Evolutionary conservation across 2,888 invertebrate genomes (phyloP).

Genomic region (Anodontia alba): DNA sequence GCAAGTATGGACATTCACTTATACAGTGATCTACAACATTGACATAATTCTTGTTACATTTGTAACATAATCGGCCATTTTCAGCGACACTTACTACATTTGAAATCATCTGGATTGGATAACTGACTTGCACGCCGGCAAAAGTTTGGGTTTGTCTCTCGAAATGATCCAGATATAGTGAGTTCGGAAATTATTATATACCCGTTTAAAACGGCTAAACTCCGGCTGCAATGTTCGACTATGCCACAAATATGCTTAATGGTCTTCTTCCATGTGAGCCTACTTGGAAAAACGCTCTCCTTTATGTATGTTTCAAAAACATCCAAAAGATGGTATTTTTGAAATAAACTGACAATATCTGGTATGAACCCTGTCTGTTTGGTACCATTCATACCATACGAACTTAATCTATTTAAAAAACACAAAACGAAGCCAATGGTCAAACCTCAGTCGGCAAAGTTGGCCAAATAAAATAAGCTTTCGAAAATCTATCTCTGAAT

Average conservation of each 20-base stretch:
- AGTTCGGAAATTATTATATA: not conserved
- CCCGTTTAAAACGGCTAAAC: not conserved
- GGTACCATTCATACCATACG: not conserved
- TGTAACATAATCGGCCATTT: not conserved
- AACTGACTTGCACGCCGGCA: not conserved
- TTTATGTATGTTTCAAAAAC: not conserved
- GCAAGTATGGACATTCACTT: no score
- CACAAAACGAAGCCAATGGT: not conserved
- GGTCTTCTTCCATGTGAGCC: not conserved
- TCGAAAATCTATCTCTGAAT: no score
- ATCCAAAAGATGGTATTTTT: not conserved
- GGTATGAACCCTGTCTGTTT: conserved; percentile 8
- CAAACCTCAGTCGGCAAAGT: no score
- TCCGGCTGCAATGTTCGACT: not conserved
- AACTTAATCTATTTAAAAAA: conserved; percentile 11
- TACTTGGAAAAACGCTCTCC: not conserved
- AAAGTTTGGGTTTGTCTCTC: not conserved
- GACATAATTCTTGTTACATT: not conserved
- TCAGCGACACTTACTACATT: not conserved
- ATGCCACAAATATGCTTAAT: not conserved
- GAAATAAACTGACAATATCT: no score
- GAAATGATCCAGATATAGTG: not conserved
- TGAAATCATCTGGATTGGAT: not conserved
- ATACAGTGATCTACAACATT: no score
- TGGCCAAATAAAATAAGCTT: no score